These are phyloP conservation scores for Agonopterix arenella DNA, from an alignment of 2,888 invertebrate genomes.

Conservation along the genomic window DNA sequence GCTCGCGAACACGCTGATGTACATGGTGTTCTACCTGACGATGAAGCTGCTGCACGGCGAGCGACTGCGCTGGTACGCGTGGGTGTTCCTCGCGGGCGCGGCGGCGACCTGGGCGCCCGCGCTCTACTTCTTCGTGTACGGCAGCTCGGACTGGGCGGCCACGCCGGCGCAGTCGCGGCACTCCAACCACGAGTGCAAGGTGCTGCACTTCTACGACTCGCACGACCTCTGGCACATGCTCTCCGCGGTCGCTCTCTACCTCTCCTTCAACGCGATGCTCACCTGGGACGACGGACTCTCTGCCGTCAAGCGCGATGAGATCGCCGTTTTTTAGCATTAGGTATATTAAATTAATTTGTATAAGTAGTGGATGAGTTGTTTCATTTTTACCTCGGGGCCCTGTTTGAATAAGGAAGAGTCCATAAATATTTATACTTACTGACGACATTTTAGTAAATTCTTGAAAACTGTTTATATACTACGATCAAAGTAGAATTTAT, in stretches of 20 bases:
- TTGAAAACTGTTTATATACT: no score
- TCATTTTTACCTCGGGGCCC: no score
- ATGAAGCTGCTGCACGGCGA: conserved; percentile 90
- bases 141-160: conserved; percentile 48
- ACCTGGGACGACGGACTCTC: conserved; percentile 90
- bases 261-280: conserved; percentile 88
- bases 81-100: conserved; percentile 80
- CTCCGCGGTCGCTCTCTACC: conserved; percentile 89
- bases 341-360: no score
- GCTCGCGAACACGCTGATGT: conserved; percentile 88
- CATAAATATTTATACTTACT: no score
- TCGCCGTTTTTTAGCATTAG: conserved; percentile 83
- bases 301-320: conserved; percentile 82
- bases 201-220: conserved; percentile 87
- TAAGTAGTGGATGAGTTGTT: no score
- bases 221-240: conserved; percentile 94
- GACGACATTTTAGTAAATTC: no score
- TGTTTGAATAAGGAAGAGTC: no score
- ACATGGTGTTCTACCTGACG: conserved; percentile 87
- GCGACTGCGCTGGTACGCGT: conserved; percentile 76
- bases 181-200: conserved; percentile 65
- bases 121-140: conserved; percentile 70
- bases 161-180: conserved; percentile 85
- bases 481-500: no score
- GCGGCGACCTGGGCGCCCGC: conserved; percentile 82